phyloP scores from a whole-genome alignment of 2,113 vertebrate species.

The Gymnobelideus leadbeateri region DNA sequence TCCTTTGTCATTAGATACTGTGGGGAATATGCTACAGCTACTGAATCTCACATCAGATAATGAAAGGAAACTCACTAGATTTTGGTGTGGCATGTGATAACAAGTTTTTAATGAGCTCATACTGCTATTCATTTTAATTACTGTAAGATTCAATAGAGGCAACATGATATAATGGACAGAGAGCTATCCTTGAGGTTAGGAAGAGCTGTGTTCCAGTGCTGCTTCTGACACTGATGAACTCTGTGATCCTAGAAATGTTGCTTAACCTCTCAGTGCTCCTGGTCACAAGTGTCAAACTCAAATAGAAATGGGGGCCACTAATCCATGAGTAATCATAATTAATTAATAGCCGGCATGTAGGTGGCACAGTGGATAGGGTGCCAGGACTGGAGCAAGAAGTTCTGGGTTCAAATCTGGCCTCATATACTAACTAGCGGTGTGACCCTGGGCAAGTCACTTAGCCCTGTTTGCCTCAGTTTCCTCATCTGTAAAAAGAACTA shows the following conservation, averaged over 20 bases:
- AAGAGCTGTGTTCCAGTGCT: not conserved
- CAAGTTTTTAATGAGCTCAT: constrained; percentile 66
- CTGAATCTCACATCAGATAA: constrained; percentile 55
- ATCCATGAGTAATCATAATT: not conserved
- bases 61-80: constrained; percentile 62
- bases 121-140: constrained; percentile 58
- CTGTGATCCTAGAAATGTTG: not conserved
- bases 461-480: not conserved
- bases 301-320: not conserved
- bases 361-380: not conserved
- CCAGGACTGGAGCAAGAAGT: not conserved
- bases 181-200: not conserved
- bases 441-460: not conserved
- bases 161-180: not conserved
- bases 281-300: not conserved
- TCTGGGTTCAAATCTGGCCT: not conserved
- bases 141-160: not conserved
- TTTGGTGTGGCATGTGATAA: constrained; percentile 49
- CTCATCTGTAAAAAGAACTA: not conserved
- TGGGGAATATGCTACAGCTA: constrained; percentile 57
- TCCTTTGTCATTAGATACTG: constrained; percentile 44
- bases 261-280: not conserved
- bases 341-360: not conserved
- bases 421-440: not conserved
- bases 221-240: not conserved